These are phyloP conservation scores for Dicrostonyx torquatus DNA, from an alignment of 2,797 vertebrate genomes.

Conservation along the genomic window DNA sequence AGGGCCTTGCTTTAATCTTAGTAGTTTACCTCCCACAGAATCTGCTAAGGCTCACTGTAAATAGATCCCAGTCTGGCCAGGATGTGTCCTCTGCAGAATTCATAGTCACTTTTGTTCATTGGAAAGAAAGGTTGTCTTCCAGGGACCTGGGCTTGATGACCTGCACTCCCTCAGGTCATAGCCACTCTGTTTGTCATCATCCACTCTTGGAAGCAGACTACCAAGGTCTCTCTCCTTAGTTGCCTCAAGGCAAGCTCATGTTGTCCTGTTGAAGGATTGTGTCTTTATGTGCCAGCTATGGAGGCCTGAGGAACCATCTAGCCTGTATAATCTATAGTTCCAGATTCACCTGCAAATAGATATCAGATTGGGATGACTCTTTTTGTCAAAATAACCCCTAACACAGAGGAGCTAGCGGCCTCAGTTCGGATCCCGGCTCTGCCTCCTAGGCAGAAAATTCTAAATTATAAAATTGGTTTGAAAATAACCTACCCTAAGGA, in stretches of 20 bases:
- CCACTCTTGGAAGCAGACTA: not conserved
- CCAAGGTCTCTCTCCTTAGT: not conserved
- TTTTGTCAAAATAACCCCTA: not conserved
- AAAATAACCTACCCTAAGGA: not conserved
- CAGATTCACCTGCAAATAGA: not conserved
- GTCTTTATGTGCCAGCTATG: not conserved
- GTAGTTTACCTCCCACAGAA: not conserved
- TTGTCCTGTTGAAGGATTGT: not conserved
- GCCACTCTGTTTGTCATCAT: not conserved
- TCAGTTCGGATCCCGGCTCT: not conserved
- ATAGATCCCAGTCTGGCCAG: not conserved
- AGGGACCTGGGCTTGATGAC: not conserved
- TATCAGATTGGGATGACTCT: not conserved
- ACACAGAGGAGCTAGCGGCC: not conserved
- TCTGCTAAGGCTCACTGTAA: not conserved
- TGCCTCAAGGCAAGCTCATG: not conserved
- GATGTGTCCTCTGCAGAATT: not conserved
- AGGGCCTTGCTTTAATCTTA: constrained; percentile 5
- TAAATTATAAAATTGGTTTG: not conserved
- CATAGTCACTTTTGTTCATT: not conserved
- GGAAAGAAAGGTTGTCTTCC: not conserved
- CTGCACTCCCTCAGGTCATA: not conserved
- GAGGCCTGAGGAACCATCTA: not conserved
- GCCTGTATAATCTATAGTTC: not conserved
- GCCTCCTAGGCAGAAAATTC: not conserved